phyloP scores from a whole-genome alignment of 2,113 vertebrate species.

The Hemicordylus capensis region DNA sequence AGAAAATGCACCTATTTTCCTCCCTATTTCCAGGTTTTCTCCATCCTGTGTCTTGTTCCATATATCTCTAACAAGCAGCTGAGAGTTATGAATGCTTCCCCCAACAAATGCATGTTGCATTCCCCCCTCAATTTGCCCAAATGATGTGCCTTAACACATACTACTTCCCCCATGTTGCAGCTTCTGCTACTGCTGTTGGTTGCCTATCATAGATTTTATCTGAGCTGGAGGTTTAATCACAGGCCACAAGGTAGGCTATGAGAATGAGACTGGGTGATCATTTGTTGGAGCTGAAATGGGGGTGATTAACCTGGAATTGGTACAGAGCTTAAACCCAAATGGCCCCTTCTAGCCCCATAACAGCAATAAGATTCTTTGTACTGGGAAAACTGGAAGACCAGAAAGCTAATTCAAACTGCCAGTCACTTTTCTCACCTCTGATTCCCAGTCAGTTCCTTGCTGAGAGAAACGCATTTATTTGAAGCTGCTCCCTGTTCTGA shows the following conservation, averaged over 20 bases:
- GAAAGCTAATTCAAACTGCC: conserved; percentile 27
- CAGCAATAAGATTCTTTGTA: background rate
- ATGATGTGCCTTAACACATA: too few species aligned
- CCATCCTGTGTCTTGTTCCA: too few species aligned
- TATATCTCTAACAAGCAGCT: too few species aligned
- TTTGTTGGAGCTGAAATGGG: background rate
- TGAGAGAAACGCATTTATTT: conserved; percentile 39
- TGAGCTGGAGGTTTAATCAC: background rate
- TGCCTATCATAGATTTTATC: background rate
- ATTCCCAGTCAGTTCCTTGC: conserved; percentile 37
- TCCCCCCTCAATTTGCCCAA: too few species aligned
- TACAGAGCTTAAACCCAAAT: background rate
- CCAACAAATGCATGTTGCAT: too few species aligned
- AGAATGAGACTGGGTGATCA: background rate
- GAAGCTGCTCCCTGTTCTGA: conserved; percentile 32
- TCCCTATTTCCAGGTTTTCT: too few species aligned
- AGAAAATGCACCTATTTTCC: background rate
- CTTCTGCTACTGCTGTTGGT: too few species aligned
- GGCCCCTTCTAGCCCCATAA: background rate
- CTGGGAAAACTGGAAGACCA: background rate
- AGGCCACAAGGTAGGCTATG: background rate
- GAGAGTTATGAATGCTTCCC: too few species aligned
- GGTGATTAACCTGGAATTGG: conserved; percentile 15
- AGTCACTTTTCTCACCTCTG: conserved; percentile 26
- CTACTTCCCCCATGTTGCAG: too few species aligned